Evolutionary conservation across 2,888 invertebrate genomes (phyloP), one percentile per base, ranked within the genome.

Genomic region (Tyria jacobaeae): DNA sequence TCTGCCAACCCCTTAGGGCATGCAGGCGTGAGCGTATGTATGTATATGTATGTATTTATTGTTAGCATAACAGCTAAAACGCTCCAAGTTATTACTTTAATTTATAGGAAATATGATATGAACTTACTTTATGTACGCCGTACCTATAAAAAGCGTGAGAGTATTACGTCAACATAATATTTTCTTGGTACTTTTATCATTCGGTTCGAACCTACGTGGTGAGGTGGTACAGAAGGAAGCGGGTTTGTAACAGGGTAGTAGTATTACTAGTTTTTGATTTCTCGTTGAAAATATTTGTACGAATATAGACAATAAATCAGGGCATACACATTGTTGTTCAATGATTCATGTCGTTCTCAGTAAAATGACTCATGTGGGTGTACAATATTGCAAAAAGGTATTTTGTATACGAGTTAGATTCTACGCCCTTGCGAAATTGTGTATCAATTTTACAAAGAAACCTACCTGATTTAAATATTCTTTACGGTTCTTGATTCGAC

Each of bases 371-470:
- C 68, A 58, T 70, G 57, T 24, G 12, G 44, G 9, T 48, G 21
- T 27, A 27, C n/a, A 27, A 49, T 64, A 61, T 61, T 52, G 44
- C 12, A 12, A 44, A 44, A 10, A 17, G 48, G 64, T 55, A 65
- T 61, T 63, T 66, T 62, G 58, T 61, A 34, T 59, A 52, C 62
- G 57, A 47, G 44, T 62, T 37, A 71, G 66, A 71, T 65, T 55
- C 57, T 63, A 25, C 58, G 60, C 63, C 62, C 50, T 76, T 76
- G 74, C 70, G 64, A 74, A 74, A 76, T 68, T 44, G 51, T 49
- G n/a, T 41, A 17, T 64, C 51, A 34, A 50, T 67, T 56, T 56
- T n/a, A 56, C 24, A 24, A n/a, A n/a, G n/a, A n/a, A n/a, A n/a
- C n/a, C n/a, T n/a, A n/a, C n/a, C n/a, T n/a, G n/a, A n/a, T n/a